Evolutionary conservation across 2,113 vertebrate genomes (phyloP).

Genomic region (Sorex araneus): DNA sequence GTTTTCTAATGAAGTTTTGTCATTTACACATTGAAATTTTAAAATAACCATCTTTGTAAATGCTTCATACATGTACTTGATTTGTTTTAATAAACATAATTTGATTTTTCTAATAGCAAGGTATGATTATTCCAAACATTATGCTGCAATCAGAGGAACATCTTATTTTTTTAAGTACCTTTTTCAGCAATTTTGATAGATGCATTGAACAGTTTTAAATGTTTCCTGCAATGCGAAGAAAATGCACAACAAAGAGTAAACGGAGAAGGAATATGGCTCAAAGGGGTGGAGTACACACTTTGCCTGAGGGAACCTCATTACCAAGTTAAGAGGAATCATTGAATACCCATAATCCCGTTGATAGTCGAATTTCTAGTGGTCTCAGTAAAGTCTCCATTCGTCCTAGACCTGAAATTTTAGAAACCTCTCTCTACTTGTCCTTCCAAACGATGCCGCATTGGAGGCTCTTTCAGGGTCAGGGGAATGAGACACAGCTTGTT

Average conservation of each 20-base stretch:
- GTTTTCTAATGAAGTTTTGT: slow-evolving; percentile 32
- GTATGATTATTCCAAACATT: slow-evolving; percentile 59
- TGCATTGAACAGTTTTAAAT: slow-evolving; percentile 7
- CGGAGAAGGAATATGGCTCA: not conserved
- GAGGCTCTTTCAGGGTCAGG: no score
- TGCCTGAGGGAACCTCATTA: not conserved
- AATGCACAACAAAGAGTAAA: not conserved
- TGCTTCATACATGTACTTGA: slow-evolving; percentile 52
- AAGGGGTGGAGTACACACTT: not conserved
- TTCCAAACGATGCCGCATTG: no score
- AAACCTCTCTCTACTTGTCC: no score
- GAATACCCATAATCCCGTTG: no score
- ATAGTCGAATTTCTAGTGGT: no score
- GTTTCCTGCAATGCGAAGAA: slow-evolving; percentile 19
- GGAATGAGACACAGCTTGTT: no score
- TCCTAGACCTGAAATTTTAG: no score
- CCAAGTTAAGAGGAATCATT: no score
- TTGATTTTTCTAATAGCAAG: slow-evolving; percentile 54
- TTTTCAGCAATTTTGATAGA: slow-evolving; percentile 55
- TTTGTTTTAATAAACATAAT: slow-evolving; percentile 68
- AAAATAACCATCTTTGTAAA: not conserved
- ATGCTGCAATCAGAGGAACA: slow-evolving; percentile 39
- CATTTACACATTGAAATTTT: not conserved
- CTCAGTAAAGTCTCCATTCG: no score
- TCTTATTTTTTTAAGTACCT: slow-evolving; percentile 12